Percentiles rank a stretch among this genome's conserved stretches.
Evolutionary conservation across 2,113 vertebrate species (phyloP).

Genomic region (Atrichornis clamosus): DNA sequence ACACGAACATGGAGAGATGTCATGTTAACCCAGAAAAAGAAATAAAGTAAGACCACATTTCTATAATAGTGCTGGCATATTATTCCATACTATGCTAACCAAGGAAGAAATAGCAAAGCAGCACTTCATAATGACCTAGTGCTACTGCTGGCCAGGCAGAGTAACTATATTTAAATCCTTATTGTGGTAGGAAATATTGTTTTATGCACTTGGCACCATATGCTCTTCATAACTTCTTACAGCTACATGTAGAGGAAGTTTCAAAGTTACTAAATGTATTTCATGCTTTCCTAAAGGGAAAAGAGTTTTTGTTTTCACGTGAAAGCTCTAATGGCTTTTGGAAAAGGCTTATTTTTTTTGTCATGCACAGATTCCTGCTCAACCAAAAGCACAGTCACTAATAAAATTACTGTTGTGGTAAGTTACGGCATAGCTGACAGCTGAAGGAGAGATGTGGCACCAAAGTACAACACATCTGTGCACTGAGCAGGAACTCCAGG

Average conservation of each 20-base stretch:
- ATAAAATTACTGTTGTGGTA: conserved; percentile 5
- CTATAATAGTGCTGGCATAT: not conserved
- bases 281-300: conserved; percentile 23
- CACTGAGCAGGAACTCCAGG: not conserved
- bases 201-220: conserved; percentile 55
- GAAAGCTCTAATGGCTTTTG: conserved; percentile 30
- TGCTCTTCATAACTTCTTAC: conserved; percentile 33
- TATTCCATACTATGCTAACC: not conserved
- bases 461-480: not conserved
- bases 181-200: conserved; percentile 43
- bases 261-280: conserved; percentile 37
- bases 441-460: not conserved
- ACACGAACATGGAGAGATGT: not conserved
- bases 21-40: not conserved
- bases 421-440: not conserved
- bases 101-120: conserved; percentile 33
- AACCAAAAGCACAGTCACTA: conserved; percentile 4
- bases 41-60: not conserved
- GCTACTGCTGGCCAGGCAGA: conserved; percentile 46
- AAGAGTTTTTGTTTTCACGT: not conserved
- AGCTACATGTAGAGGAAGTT: conserved; percentile 37
- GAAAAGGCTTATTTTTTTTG: not conserved
- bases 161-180: conserved; percentile 42
- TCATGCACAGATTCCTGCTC: not conserved
- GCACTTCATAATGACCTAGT: conserved; percentile 31